Conservation (phyloP, 2,113 vertebrate species). For the Vicugna pacos region DNA sequence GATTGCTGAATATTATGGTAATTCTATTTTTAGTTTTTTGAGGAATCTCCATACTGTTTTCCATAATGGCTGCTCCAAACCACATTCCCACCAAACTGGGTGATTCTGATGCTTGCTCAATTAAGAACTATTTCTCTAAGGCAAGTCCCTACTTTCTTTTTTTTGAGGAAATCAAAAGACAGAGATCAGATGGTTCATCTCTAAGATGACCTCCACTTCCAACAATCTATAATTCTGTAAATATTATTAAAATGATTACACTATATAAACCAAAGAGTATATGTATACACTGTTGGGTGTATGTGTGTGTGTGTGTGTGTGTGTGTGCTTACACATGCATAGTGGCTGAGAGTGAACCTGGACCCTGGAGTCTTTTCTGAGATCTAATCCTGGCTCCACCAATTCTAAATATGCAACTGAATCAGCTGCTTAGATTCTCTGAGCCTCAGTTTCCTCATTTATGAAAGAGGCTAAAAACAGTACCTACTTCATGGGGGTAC, state of each 20-base stretch:
- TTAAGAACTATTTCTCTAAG: neutral
- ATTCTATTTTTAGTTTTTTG: no score
- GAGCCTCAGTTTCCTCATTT: neutral
- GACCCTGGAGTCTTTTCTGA: neutral
- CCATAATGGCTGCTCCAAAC: no score
- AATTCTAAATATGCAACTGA: neutral
- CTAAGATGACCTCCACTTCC: neutral
- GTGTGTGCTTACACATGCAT: fast-evolving
- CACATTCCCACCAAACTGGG: neutral
- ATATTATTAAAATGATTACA: neutral
- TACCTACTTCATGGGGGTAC: neutral
- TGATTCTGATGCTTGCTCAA: neutral
- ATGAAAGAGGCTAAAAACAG: neutral
- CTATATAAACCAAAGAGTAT: neutral
- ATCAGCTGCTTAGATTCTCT: neutral
- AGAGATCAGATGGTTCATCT: neutral
- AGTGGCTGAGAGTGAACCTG: neutral
- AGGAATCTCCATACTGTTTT: no score
- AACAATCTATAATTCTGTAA: neutral
- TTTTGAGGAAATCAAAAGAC: neutral
- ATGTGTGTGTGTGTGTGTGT: neutral
- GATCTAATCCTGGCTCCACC: neutral
- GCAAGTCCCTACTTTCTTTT: neutral
- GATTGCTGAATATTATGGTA: no score
- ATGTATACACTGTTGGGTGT: no score